Conservation (phyloP, 2,888 invertebrate species). For the Ennomos quercinarius region DNA sequence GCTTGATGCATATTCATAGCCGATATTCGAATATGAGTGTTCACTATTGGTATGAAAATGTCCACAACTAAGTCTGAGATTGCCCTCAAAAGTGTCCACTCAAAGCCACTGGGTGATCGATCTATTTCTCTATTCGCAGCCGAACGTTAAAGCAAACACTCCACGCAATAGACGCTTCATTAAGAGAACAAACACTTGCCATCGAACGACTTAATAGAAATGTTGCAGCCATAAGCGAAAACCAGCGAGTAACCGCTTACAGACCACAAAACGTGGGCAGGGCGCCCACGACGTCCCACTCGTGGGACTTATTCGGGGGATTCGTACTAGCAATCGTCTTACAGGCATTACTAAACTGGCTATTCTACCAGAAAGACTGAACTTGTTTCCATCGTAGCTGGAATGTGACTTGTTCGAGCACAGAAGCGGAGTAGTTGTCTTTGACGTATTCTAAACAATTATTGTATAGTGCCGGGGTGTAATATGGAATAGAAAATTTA, state of each 20-base stretch:
- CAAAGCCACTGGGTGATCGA: no score
- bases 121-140: conserved; percentile 45
- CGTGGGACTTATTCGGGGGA: conserved; percentile 73
- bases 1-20: no score
- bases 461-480: no score
- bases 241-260: conserved; percentile 43
- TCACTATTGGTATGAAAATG: no score
- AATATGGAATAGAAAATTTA: conserved; percentile 6
- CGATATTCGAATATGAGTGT: no score
- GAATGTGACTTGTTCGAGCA: no score
- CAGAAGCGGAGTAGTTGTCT: no score
- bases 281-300: conserved; percentile 52
- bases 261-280: conserved; percentile 55
- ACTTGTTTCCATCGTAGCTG: conserved; percentile 4
- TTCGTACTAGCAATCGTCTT: conserved; percentile 72
- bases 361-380: conserved; percentile 74
- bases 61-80: no score
- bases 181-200: conserved; percentile 81
- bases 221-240: conserved; percentile 58
- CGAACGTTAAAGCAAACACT: conserved; percentile 79
- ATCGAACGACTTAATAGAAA: conserved; percentile 67
- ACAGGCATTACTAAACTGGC: conserved; percentile 72
- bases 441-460: no score
- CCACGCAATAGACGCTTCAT: conserved; percentile 73
- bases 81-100: no score